Conservation (phyloP, 2,888 invertebrate species). For the Lissocephala sabroskyi region DNA sequence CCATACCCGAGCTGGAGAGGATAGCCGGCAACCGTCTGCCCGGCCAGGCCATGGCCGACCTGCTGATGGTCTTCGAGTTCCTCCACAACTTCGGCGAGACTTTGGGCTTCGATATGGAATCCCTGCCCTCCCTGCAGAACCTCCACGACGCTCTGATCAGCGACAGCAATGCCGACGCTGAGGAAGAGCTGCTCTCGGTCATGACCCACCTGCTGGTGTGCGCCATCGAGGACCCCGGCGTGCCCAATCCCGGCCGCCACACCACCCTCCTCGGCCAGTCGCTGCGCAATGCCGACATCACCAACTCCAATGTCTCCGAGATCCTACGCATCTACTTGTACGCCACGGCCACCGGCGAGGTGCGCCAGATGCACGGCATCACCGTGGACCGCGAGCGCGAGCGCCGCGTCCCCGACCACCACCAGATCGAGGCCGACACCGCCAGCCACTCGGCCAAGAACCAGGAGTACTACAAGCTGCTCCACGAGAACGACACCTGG, state of each 20-base stretch:
- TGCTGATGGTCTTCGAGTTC: slow-evolving; percentile 97
- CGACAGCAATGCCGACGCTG: slow-evolving; percentile 84
- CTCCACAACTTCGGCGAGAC: slow-evolving; percentile 96
- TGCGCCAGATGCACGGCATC: slow-evolving; percentile 85
- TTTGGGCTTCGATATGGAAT: slow-evolving; percentile 92
- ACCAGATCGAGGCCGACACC: slow-evolving; percentile 81
- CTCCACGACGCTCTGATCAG: slow-evolving; percentile 86
- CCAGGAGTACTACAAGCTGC: slow-evolving; percentile 83
- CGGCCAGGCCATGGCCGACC: slow-evolving; percentile 92
- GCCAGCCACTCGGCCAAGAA: slow-evolving; percentile 82
- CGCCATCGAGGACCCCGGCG: slow-evolving; percentile 95
- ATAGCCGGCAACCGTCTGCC: slow-evolving; percentile 86
- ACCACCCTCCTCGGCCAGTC: slow-evolving; percentile 93
- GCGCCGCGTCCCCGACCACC: slow-evolving; percentile 86
- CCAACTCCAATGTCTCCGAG: slow-evolving; percentile 92
- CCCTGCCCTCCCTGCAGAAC: slow-evolving; percentile 88
- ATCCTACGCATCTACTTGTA: slow-evolving; percentile 92
- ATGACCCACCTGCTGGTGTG: slow-evolving; percentile 92
- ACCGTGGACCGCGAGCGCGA: slow-evolving; percentile 87
- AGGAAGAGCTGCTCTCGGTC: slow-evolving; percentile 89
- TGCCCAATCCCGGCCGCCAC: slow-evolving; percentile 90
- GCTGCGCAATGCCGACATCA: slow-evolving; percentile 89
- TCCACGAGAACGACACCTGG: slow-evolving; percentile 85
- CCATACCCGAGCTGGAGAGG: slow-evolving; percentile 81
- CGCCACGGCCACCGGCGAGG: slow-evolving; percentile 90